These are phyloP conservation scores for Aythya baeri DNA, from an alignment of 2,113 vertebrate genomes.

Conservation along the genomic window DNA sequence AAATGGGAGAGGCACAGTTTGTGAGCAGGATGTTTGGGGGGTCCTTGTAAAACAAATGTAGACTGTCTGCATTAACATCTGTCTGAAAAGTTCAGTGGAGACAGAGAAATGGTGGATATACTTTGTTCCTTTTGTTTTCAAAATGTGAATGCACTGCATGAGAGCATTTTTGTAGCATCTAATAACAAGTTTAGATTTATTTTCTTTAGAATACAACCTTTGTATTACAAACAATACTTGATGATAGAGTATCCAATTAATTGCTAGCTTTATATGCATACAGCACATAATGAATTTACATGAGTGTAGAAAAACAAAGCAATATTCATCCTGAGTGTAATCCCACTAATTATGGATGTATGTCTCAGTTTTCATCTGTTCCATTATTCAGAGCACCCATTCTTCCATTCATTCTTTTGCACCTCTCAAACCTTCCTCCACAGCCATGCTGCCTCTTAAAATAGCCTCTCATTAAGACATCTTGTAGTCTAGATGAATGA, in stretches of 20 bases:
- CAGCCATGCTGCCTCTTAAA: not conserved
- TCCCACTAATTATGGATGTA: not conserved
- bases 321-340: not conserved
- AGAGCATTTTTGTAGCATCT: not conserved
- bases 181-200: not conserved
- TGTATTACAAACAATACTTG: not conserved
- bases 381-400: not conserved
- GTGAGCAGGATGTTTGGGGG: not conserved
- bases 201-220: not conserved
- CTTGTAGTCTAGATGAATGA: not conserved
- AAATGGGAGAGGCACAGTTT: not conserved
- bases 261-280: not conserved
- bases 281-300: not conserved
- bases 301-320: not conserved
- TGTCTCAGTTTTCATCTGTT: not conserved
- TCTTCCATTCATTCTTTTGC: not conserved
- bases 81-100: not conserved
- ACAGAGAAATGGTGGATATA: not conserved
- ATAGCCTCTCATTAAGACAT: not conserved
- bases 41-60: not conserved
- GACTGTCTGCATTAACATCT: not conserved
- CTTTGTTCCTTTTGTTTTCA: not conserved
- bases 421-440: not conserved
- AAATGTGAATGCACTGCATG: fast-evolving
- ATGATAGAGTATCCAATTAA: not conserved